Evolutionary conservation across 1,140 invertebrate species (phyloP), one percentile per base, ranked within the genome.

Genomic region (Lordiphosa clarofinis): DNA sequence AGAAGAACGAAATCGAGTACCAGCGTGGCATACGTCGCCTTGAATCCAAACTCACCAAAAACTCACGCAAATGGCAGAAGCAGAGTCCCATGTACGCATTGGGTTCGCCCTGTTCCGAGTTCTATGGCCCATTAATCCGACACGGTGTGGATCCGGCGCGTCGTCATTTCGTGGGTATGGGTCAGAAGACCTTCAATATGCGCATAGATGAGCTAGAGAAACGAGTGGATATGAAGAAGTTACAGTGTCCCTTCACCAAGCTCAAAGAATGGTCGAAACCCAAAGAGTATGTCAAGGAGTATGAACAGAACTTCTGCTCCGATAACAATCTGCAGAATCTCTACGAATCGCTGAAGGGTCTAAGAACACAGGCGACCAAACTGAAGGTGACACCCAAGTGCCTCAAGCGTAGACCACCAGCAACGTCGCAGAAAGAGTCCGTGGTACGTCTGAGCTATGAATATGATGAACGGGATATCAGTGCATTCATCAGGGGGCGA

Each of bases 51-150:
- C 9, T 69, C 0, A 3, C 43, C 47, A 90, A 47, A 4, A 21
- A 55, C 31, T 7, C 59, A 21, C 47, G 86, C 0, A 75, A 53
- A 12, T 82, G 73, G 67, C 11, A 42, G 3, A 89, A 90, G 54
- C 59, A 72, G 4, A 89, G 90, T 52, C 89, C 91, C 10, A 87
- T 91, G 39, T 76, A 90, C 4, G 79, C 90, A n/a, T 73, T 91
- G 56, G 86, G 75, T 1, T 87, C 90, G 40, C 87, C 87, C 2
- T 88, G 86, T 35, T 92, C 91, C 0, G 90, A 92, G 44, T 88
- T 92, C 9, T 92, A 91, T 67, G 90, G 81, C 2, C 91, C 91
- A 4, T 70, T 90, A 37, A 89, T 90, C 38, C 75, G 91, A 35
- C 88, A 90, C 62, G 91, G 91, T n/a, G 89, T 90, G 4, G 87